Base-by-base conservation (phyloP, 2,888 invertebrate genomes). In the Cantharis nigra region DNA sequence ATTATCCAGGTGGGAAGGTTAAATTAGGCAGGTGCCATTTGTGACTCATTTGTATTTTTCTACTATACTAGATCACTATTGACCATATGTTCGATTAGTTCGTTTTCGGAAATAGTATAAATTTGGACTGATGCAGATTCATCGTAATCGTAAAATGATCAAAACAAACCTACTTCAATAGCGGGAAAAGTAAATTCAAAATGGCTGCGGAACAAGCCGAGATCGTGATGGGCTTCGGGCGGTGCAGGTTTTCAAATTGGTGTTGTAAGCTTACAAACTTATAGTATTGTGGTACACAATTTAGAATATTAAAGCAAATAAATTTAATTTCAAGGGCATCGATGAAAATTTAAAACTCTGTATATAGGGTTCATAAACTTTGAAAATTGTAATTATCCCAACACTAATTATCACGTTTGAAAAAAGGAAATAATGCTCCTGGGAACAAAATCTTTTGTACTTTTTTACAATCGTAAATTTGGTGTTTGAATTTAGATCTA, bases 171-270 rank as follows among this genome's bases (percentile, higher is more conserved):
- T 49, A 49, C 49, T 49, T n/a, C 49, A 49, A 49, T 49, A 75
- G 78, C 78, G 78, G 78, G 78, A 78, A 78, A 77, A 23, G 23
- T 69, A 62, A 70, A 75, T n/a, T 69, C 74, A 75, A 75, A 63
- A 78, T 78, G 78, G 78, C 75, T 75, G 70, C 65, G 13, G 3
- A 33, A 33, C 69, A 26, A 70, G 70, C 72, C 20, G 74, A 78
- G 74, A 63, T 71, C 69, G 67, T 75, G 75, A 72, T 64, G 0
- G 16, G 75, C 78, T 64, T 72, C 72, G 26, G 75, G 78, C 78
- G 63, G 72, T 26, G 14, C 78, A 70, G 72, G 78, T 78, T 78
- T 75, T 65, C 20, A 69, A 67, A 71, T 69, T 28, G 33, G 69
- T 33, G 14, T 69, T 28, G 28, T 64, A 64, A 23, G 26, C 23